A percentile compares a stretch with the other conserved stretches of the same genome.
Evolutionary conservation across 2,797 vertebrate species (phyloP).

Genomic region (Cygnus olor): DNA sequence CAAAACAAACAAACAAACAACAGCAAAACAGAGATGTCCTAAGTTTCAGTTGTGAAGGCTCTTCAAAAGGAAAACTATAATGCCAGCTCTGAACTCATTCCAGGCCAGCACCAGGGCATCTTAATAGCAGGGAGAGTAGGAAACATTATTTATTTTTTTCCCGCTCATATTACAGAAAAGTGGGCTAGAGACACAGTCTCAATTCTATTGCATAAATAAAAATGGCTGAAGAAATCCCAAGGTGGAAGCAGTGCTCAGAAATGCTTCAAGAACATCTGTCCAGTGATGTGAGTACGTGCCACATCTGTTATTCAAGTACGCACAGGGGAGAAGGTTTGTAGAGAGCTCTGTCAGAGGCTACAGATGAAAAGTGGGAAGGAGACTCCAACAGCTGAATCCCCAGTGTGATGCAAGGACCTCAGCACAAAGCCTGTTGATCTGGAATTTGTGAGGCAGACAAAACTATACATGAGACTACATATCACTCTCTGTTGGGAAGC

Average conservation of each 20-base stretch:
- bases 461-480: background rate
- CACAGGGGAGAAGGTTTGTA: background rate
- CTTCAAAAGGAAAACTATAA: background rate
- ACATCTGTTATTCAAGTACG: accelerated
- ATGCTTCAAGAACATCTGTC: background rate
- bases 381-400: background rate
- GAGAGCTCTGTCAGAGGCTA: background rate
- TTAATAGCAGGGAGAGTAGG: background rate
- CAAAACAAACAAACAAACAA: background rate
- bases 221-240: background rate
- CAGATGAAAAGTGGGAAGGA: background rate
- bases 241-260: background rate
- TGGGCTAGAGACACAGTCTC: background rate
- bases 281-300: background rate
- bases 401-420: background rate
- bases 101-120: background rate
- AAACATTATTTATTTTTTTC: background rate
- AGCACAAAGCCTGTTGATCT: background rate
- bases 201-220: background rate
- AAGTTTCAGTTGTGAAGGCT: background rate
- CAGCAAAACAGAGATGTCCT: accelerated
- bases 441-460: background rate
- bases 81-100: background rate
- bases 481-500: background rate
- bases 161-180: background rate